phyloP scores from a whole-genome alignment of 1,140 invertebrate species.

The Muscidifurax raptorellus region DNA sequence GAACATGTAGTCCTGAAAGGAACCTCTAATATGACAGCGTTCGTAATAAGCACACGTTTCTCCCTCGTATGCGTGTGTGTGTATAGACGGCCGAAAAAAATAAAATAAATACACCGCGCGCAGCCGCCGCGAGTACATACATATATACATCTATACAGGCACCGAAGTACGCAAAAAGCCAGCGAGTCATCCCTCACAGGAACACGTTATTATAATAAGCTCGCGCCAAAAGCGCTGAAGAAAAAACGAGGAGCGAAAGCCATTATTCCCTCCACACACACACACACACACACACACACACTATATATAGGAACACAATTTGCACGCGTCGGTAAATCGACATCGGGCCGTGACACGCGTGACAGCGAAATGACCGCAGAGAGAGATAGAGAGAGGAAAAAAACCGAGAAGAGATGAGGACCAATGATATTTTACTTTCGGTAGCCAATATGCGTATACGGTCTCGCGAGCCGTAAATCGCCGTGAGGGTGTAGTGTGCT shows the following conservation, averaged over 20 bases:
- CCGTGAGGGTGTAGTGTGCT: neutral
- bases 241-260: slow-evolving; percentile 5
- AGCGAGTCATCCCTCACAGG: neutral
- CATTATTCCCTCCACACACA: neutral
- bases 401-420: neutral
- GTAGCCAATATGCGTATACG: slow-evolving; percentile 6
- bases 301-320: slow-evolving; percentile 12
- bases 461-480: slow-evolving; percentile 27
- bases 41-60: neutral
- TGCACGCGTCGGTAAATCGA: slow-evolving; percentile 20
- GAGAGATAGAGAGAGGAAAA: neutral
- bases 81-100: neutral
- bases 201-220: slow-evolving; percentile 28
- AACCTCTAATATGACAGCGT: neutral
- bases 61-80: neutral
- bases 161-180: slow-evolving; percentile 1
- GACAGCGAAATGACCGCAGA: neutral
- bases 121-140: no score
- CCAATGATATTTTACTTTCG: slow-evolving; percentile 41
- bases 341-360: neutral
- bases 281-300: no score
- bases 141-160: neutral
- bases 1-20: neutral
- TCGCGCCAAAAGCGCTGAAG: neutral
- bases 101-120: neutral